Base-by-base conservation (phyloP, 2,797 vertebrate genomes). In the Typhlichthys eigenmanni region DNA sequence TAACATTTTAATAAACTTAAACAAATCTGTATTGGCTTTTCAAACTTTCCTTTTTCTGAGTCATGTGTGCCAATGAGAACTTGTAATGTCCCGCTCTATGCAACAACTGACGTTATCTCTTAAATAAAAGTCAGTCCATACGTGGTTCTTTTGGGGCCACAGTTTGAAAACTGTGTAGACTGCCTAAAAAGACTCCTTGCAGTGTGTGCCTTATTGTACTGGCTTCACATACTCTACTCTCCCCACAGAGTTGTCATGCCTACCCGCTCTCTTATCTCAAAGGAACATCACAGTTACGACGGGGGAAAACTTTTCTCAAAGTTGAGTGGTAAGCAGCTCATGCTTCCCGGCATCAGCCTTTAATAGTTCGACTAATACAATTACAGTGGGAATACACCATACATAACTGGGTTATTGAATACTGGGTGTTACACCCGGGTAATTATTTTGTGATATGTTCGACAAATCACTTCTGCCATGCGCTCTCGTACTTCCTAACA, bases 211-310 rank as follows among this genome's bases (percentile, higher is more conserved):
- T 89, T 86, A 89, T 91, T 91, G 89, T 91, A 6, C 86, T 88
- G 87, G 60, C 82, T 81, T 83, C 87, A 88, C 89, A 91, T 91
- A 89, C 88, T 83, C 89, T 70, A 82, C 86, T 90, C 81, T 88
- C 89, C 88, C 86, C 88, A 85, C 85, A 77, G 81, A 87, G 89
- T 91, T 91, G 89, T 90, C 89, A 91, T 91, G 89, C 89, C 89
- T 84, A 91, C 89, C 87, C 88, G 87, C 87, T 88, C 86, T 82
- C 89, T 91, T 91, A 91, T 91, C 89, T 91, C 89, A 91, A 91
- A 91, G 88, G 87, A 90, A 89, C 89, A 89, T 91, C 89, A 87
- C 89, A 87, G 83, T 87, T 87, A 79, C 82, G 56, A 87, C 78
- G 54, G 47, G 53, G 50, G 58, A 63, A 50, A 47, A 32, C n/a